phyloP scores from a whole-genome alignment of 2,113 vertebrate species.

The Lagopus muta region DNA sequence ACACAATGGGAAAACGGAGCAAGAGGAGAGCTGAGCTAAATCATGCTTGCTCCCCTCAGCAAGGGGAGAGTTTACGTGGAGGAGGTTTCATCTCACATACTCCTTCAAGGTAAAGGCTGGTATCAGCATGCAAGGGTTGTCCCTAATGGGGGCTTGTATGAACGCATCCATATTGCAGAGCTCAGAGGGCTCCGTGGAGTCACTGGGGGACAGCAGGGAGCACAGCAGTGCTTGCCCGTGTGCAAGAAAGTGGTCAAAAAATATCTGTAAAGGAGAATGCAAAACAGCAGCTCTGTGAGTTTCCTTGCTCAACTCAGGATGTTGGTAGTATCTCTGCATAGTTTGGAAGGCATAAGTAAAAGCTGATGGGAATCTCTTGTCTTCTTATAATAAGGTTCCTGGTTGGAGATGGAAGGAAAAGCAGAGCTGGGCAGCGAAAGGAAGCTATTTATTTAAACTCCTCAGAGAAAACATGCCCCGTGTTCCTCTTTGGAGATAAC shows the following conservation, averaged over 20 bases:
- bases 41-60: neutral
- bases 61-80: neutral
- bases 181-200: neutral
- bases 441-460: neutral
- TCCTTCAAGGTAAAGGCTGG: neutral
- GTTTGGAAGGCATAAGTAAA: constrained; percentile 64
- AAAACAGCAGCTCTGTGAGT: constrained; percentile 22
- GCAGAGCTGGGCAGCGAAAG: neutral
- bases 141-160: neutral
- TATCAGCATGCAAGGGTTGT: neutral
- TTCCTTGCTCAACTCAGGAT: constrained; percentile 41
- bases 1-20: neutral
- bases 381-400: constrained; percentile 68
- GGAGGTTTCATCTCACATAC: neutral
- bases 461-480: constrained; percentile 17
- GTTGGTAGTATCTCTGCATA: constrained; percentile 50
- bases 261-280: neutral
- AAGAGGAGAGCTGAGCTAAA: neutral
- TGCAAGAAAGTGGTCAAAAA: neutral
- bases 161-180: neutral
- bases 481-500: constrained; percentile 27
- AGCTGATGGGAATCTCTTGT: constrained; percentile 49
- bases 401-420: constrained; percentile 37
- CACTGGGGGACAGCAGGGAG: neutral
- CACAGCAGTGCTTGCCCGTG: neutral